Base-by-base conservation (phyloP, 2,888 invertebrate genomes). In the Choreutis nemorana region DNA sequence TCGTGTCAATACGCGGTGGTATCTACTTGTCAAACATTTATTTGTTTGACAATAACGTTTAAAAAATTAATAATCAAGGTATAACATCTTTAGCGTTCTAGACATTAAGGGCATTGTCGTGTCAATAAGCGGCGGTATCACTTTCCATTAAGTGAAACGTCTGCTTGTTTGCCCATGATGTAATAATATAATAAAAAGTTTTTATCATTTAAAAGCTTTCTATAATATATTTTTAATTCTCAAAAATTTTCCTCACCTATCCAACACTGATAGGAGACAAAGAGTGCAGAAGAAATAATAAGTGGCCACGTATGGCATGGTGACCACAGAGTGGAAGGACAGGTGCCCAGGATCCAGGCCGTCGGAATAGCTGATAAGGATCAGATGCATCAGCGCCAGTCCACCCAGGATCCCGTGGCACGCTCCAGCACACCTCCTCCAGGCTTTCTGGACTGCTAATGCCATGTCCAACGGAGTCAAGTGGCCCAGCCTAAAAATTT, bases 401-500 rank as follows among this genome's bases (percentile, higher is more conserved):
- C 85, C 85, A 0, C 81, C 85, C 1, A 85, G 62, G 3, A 85
- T 59, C 0, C 85, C 85, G 48, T 83, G 84, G 42, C 83, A 83
- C 0, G 84, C 72, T 0, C 72, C 67, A 0, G 83, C 80, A 4
- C 75, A 60, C 23, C 72, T 67, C 2, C 79, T 60, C 78, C 79
- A 80, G 0, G 66, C 65, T 10, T 61, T 66, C 41, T 85, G 85
- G 1, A 75, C 57, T 1, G 55, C 47, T 7, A 83, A 41, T 0
- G 84, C 84, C 14, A 83, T 55, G 40, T 84, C 81, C 18, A 85
- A 45, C 0, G 84, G 83, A 1, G 72, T 77, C 9, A 73, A 39
- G 26, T 79, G 71, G 0, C 75, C 72, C 34, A 77, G 40, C 34
- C 77, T 79, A 54, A 6, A 58, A 35, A 21, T 4, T 10, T 8